Evolutionary conservation across 2,113 vertebrate species (phyloP).

Genomic region (Dipodomys spectabilis): DNA sequence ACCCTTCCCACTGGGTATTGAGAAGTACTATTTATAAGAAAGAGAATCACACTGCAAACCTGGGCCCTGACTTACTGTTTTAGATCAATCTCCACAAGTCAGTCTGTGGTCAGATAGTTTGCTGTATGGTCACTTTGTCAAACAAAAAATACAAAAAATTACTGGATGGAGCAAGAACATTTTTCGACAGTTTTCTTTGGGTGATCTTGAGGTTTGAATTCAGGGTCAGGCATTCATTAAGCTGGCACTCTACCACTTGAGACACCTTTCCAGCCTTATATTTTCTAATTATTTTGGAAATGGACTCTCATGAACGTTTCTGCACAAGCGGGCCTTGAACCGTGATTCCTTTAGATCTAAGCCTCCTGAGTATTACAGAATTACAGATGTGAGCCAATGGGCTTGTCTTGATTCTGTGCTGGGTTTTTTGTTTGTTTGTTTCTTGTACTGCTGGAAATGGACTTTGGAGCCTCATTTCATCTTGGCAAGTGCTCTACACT

Average conservation of each 20-base stretch:
- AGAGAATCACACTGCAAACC: background rate
- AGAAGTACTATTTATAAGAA: constrained; percentile 23
- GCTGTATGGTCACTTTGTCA: background rate
- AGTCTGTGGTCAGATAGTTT: background rate
- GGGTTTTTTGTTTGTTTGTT: too few relatives aligned
- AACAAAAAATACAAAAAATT: constrained; percentile 4
- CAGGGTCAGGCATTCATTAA: background rate
- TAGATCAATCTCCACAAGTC: background rate
- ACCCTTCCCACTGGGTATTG: background rate
- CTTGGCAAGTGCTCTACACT: too few relatives aligned
- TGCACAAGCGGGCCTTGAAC: background rate
- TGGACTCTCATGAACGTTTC: too few relatives aligned
- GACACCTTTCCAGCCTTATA: background rate
- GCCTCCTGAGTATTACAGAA: too few relatives aligned
- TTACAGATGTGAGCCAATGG: too few relatives aligned
- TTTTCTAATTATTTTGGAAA: background rate
- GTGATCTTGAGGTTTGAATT: background rate
- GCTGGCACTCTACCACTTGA: background rate
- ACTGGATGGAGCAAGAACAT: background rate
- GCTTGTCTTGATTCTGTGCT: too few relatives aligned
- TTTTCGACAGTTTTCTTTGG: background rate
- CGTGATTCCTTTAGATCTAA: too few relatives aligned
- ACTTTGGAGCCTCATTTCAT: too few relatives aligned
- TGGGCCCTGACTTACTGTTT: background rate
- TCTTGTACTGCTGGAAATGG: too few relatives aligned